These are phyloP conservation scores for Remorina albescens DNA, from an alignment of 2,797 vertebrate genomes.

Conservation along the genomic window DNA sequence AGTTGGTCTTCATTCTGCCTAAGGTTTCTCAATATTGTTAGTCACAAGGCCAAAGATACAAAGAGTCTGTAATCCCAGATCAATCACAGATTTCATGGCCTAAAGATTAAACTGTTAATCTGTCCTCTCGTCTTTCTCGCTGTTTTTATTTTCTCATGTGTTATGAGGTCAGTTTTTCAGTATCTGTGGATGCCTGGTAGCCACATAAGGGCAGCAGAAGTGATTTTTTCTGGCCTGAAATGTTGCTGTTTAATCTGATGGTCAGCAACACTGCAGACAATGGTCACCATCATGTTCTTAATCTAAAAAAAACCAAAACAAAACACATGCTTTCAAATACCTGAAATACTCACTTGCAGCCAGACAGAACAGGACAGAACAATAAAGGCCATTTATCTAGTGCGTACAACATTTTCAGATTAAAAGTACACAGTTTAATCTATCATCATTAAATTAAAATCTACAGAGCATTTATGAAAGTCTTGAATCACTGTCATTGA, in stretches of 20 bases:
- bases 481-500: neutral
- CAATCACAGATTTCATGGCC: conserved; percentile 79
- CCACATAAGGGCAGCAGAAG: conserved; percentile 2
- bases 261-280: neutral
- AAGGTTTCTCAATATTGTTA: conserved; percentile 42
- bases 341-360: neutral
- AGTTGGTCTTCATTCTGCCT: neutral
- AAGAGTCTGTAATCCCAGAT: conserved; percentile 74
- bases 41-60: conserved; percentile 56
- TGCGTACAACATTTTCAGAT: neutral
- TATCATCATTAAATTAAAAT: neutral
- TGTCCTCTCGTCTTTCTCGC: conserved; percentile 53
- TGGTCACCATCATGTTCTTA: neutral
- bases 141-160: conserved; percentile 52
- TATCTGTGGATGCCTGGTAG: conserved; percentile 1
- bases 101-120: conserved; percentile 81
- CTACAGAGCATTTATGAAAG: too few relatives aligned
- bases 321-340: conserved; percentile 3
- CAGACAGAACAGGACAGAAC: neutral
- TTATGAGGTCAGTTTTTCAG: conserved; percentile 22
- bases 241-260: neutral
- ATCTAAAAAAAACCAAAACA: too few relatives aligned
- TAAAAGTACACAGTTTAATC: neutral
- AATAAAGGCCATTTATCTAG: neutral
- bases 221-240: neutral